Evolutionary conservation across 2,797 vertebrate species (phyloP).

Genomic region (Danio jaintianensis): DNA sequence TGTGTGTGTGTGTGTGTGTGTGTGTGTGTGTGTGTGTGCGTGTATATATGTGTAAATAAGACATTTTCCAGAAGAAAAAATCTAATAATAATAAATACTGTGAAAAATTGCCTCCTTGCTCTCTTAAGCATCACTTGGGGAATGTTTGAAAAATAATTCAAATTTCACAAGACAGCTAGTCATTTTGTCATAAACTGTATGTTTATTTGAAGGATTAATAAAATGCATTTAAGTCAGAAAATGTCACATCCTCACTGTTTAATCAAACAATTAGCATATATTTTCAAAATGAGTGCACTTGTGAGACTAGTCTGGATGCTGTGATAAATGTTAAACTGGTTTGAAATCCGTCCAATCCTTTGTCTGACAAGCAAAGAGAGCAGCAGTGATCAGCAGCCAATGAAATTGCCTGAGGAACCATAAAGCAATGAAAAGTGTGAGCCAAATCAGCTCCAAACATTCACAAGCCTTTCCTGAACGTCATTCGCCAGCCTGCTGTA

Average conservation of each 20-base stretch:
- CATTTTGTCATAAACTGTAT: too few relatives aligned
- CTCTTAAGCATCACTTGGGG: too few relatives aligned
- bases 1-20: too few relatives aligned
- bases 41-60: too few relatives aligned
- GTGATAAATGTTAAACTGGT: constrained; percentile 4
- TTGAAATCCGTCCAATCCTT: not conserved
- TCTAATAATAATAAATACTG: too few relatives aligned
- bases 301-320: not conserved
- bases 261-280: not conserved
- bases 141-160: too few relatives aligned
- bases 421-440: not conserved
- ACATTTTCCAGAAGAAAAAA: too few relatives aligned
- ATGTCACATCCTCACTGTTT: not conserved
- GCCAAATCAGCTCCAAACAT: not conserved
- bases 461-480: not conserved
- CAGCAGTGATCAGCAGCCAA: not conserved
- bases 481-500: not conserved
- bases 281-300: not conserved
- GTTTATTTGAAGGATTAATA: too few relatives aligned
- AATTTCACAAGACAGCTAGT: too few relatives aligned
- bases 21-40: too few relatives aligned
- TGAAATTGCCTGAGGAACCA: not conserved
- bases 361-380: not conserved
- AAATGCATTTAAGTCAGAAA: not conserved
- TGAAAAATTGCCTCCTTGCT: too few relatives aligned